A percentile compares a stretch with the other conserved stretches of the same genome.
These are phyloP conservation scores for Anas bahamensis DNA, from an alignment of 2,797 vertebrate genomes.

Conservation along the genomic window DNA sequence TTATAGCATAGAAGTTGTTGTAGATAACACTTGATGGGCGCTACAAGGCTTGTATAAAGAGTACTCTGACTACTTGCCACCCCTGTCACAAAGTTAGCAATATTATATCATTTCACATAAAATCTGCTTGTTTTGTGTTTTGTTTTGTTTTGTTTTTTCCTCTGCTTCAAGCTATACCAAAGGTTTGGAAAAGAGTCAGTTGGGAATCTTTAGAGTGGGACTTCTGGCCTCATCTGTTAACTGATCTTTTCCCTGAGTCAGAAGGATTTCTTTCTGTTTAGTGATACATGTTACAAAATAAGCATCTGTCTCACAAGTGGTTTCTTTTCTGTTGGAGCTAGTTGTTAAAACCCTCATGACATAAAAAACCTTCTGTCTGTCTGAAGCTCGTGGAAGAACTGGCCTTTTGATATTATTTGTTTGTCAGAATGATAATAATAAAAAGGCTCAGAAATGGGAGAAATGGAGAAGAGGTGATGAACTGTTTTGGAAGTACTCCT, in stretches of 20 bases:
- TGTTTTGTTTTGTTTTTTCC: not conserved
- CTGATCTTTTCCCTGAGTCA: slow-evolving; percentile 10
- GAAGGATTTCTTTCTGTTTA: not conserved
- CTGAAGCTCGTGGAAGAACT: not conserved
- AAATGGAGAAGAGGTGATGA: not conserved
- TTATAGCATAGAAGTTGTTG: not conserved
- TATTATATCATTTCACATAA: not conserved
- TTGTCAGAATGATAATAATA: not conserved
- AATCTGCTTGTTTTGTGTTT: not conserved
- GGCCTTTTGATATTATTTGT: not conserved
- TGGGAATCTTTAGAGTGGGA: not conserved
- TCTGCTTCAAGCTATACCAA: not conserved
- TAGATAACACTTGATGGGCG: not conserved
- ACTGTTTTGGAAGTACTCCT: not conserved
- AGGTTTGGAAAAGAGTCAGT: not conserved
- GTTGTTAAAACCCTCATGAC: not conserved
- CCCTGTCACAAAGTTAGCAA: not conserved
- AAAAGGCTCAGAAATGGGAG: not conserved
- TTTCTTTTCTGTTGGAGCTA: not conserved
- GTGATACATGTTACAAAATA: slow-evolving; percentile 21
- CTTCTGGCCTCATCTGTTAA: slow-evolving; percentile 3
- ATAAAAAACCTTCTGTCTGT: not conserved
- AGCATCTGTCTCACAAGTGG: not conserved
- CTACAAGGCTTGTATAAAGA: not conserved
- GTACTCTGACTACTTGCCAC: not conserved